phyloP scores from a whole-genome alignment of 2,797 vertebrate genomes.

The Podarcis siculus region DNA sequence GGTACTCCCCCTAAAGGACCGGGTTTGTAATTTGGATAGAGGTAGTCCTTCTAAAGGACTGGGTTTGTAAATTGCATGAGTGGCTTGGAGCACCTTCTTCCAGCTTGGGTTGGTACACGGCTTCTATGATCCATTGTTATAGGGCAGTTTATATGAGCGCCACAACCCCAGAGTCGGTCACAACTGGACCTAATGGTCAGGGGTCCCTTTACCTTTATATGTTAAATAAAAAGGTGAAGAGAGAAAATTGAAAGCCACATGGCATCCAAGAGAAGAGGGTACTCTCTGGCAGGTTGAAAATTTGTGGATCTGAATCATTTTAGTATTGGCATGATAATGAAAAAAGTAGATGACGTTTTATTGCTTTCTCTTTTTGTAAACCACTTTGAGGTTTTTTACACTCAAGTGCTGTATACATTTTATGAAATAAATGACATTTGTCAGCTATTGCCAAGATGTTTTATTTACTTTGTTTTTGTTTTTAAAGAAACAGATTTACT shows the following conservation, averaged over 20 bases:
- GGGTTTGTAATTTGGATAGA: neutral
- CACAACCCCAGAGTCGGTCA: no score
- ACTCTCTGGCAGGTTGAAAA: neutral
- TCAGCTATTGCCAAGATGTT: neutral
- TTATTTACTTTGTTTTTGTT: conserved; percentile 36
- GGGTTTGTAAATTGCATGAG: neutral
- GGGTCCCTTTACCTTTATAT: no score
- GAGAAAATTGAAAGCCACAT: neutral
- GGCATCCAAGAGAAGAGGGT: neutral
- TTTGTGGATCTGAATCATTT: neutral
- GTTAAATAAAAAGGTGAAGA: neutral
- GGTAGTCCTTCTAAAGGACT: neutral
- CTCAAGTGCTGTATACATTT: no score
- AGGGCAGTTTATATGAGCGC: neutral
- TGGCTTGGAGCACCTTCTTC: neutral
- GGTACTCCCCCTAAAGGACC: neutral
- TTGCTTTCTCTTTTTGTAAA: no score
- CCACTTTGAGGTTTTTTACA: no score
- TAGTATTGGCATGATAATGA: neutral
- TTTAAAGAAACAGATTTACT: conserved; percentile 91
- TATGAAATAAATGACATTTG: no score
- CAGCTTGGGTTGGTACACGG: neutral
- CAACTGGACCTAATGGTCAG: no score
- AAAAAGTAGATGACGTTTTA: neutral
- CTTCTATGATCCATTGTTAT: neutral